Conservation (phyloP, 1,140 invertebrate species). For the Hirudo medicinalis region DNA sequence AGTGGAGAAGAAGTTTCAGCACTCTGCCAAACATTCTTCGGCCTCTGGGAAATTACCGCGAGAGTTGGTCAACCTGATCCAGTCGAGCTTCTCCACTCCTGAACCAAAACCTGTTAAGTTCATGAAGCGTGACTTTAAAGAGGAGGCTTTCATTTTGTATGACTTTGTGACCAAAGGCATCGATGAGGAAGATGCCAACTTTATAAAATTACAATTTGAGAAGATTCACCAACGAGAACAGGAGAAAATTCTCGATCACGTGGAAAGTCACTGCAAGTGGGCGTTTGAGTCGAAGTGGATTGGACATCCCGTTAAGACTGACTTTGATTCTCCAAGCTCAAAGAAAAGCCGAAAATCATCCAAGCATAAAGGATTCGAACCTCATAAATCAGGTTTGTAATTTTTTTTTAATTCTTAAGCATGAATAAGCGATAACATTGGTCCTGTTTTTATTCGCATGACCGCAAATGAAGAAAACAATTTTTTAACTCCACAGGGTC, state of each 20-base stretch:
- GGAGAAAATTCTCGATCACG: slow-evolving; percentile 47
- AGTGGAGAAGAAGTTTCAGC: background rate
- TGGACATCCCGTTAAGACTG: slow-evolving; percentile 61
- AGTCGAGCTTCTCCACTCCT: background rate
- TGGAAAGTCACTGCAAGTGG: slow-evolving; percentile 66
- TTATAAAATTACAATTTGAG: slow-evolving; percentile 70
- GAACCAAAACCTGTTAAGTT: slow-evolving; percentile 16
- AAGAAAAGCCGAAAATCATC: slow-evolving; percentile 9
- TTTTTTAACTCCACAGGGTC: slow-evolving; percentile 26
- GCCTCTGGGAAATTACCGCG: background rate
- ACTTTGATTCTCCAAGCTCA: slow-evolving; percentile 33
- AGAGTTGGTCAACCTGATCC: slow-evolving; percentile 1
- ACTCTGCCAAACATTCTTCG: background rate
- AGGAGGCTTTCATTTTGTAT: slow-evolving; percentile 35
- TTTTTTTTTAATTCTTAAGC: background rate
- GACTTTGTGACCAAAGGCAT: slow-evolving; percentile 49
- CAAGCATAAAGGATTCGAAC: slow-evolving; percentile 22
- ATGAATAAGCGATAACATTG: background rate
- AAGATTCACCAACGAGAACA: slow-evolving; percentile 32
- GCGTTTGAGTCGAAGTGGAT: slow-evolving; percentile 93
- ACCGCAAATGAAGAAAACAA: too few relatives aligned
- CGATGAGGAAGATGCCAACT: slow-evolving; percentile 76
- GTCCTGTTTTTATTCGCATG: background rate
- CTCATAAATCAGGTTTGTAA: slow-evolving; percentile 34
- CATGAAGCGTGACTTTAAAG: slow-evolving; percentile 22